These are phyloP conservation scores for Blastomussa wellsi DNA, from an alignment of 92 coral and sea anemone genomes.

Conservation along the genomic window DNA sequence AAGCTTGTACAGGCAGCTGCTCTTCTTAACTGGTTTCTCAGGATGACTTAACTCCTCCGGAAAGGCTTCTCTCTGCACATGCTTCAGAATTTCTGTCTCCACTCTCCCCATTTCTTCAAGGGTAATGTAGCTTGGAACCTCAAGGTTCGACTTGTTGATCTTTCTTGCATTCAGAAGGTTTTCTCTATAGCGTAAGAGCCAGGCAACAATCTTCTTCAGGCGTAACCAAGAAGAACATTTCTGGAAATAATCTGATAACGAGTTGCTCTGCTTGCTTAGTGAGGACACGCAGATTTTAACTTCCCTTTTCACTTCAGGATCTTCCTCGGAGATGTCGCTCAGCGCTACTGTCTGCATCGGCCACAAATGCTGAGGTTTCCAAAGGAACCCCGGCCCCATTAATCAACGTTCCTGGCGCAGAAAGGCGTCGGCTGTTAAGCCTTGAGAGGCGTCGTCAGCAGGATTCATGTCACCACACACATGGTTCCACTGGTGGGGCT, in stretches of 20 bases:
- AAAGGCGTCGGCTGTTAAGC: not conserved
- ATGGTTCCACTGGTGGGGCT: too few relatives aligned
- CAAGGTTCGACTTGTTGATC: too few relatives aligned
- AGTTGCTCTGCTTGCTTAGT: not conserved
- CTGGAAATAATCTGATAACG: too few relatives aligned
- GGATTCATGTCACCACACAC: constrained; percentile 17
- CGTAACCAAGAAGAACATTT: not conserved
- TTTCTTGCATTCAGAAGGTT: constrained; percentile 17
- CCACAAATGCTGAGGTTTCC: not conserved
- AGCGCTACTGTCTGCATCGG: not conserved
- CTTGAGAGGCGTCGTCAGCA: constrained; percentile 36
- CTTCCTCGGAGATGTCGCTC: not conserved
- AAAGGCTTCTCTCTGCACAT: constrained; percentile 3
- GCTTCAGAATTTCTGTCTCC: constrained; percentile 36
- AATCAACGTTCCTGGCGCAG: too few relatives aligned
- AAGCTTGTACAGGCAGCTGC: constrained; percentile 22
- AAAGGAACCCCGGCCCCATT: too few relatives aligned
- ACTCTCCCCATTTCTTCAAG: constrained; percentile 3
- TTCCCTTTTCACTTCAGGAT: constrained; percentile 27
- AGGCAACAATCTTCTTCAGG: constrained; percentile 6
- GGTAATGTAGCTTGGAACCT: not conserved
- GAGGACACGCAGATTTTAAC: constrained; percentile 3
- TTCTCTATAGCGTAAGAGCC: not conserved
- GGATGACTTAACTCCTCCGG: not conserved
- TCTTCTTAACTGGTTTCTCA: constrained; percentile 17